Evolutionary conservation across 1,140 invertebrate genomes (phyloP).

Genomic region (Luehdorfia chinensis): DNA sequence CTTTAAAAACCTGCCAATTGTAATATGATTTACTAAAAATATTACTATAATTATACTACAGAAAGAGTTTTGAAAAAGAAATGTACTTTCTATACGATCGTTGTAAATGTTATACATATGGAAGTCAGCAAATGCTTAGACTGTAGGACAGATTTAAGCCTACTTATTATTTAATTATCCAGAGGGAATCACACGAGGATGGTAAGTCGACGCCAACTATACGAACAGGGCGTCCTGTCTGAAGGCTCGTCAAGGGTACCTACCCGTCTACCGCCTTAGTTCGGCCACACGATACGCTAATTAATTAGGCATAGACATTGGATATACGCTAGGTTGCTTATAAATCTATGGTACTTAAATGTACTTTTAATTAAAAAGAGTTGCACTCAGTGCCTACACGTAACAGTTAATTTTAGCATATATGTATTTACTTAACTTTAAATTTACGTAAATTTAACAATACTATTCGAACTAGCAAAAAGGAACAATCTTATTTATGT

Average conservation of each 20-base stretch:
- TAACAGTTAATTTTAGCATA: not conserved
- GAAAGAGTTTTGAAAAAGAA: too few relatives aligned
- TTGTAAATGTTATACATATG: too few relatives aligned
- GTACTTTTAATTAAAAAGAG: too few relatives aligned
- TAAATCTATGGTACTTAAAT: too few relatives aligned
- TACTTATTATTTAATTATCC: conserved; percentile 68
- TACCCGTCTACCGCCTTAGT: conserved; percentile 33
- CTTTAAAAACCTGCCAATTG: too few relatives aligned
- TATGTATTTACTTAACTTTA: not conserved
- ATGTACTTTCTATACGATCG: too few relatives aligned
- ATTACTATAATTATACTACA: too few relatives aligned
- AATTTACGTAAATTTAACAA: not conserved
- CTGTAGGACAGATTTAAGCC: conserved; percentile 49
- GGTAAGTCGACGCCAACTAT: conserved; percentile 40
- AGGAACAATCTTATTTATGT: conserved; percentile 21
- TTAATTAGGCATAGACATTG: conserved; percentile 58
- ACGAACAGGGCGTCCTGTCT: conserved; percentile 47
- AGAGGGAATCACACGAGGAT: conserved; percentile 48
- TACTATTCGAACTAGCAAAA: conserved; percentile 23
- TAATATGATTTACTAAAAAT: too few relatives aligned
- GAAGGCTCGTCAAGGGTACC: conserved; percentile 50
- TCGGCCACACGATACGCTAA: conserved; percentile 44
- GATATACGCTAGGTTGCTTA: conserved; percentile 16
- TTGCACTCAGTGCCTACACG: too few relatives aligned
- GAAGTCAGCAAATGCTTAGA: too few relatives aligned